Percentiles rank a stretch among this genome's conserved stretches.
phyloP scores from a whole-genome alignment of 2,888 invertebrate genomes.

The Julus scandinavius region DNA sequence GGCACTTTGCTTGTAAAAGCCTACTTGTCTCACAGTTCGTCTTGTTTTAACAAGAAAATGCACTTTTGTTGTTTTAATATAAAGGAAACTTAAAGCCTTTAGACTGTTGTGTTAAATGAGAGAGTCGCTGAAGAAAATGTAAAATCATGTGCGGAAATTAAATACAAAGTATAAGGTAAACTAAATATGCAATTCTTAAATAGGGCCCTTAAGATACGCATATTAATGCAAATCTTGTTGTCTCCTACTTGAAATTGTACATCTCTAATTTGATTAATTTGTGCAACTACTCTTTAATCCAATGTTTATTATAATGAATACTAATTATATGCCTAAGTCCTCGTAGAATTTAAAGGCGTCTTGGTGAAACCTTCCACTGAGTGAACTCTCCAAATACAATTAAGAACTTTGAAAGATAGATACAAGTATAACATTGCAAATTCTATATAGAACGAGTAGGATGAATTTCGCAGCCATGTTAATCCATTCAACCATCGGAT shows the following conservation, averaged over 20 bases:
- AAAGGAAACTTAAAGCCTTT: background rate
- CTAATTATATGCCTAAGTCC: background rate
- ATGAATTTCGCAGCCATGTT: background rate
- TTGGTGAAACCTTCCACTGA: background rate
- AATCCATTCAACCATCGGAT: background rate
- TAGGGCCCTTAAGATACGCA: background rate
- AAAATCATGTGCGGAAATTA: background rate
- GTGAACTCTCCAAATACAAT: background rate
- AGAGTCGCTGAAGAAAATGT: too few relatives aligned
- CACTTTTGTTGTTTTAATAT: background rate
- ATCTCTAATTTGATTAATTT: background rate
- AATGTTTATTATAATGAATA: constrained; percentile 4
- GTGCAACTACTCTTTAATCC: background rate
- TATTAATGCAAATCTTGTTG: constrained; percentile 6
- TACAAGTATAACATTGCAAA: background rate
- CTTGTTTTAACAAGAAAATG: constrained; percentile 9
- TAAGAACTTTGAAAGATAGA: background rate
- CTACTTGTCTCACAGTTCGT: background rate
- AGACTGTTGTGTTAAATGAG: background rate
- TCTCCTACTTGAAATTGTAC: background rate
- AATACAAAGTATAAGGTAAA: background rate
- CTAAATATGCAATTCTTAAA: background rate
- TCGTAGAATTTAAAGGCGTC: background rate
- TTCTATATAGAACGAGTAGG: background rate
- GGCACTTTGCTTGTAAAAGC: background rate